phyloP scores from a whole-genome alignment of 23 tunicate species.

The Corella eumyota region DNA sequence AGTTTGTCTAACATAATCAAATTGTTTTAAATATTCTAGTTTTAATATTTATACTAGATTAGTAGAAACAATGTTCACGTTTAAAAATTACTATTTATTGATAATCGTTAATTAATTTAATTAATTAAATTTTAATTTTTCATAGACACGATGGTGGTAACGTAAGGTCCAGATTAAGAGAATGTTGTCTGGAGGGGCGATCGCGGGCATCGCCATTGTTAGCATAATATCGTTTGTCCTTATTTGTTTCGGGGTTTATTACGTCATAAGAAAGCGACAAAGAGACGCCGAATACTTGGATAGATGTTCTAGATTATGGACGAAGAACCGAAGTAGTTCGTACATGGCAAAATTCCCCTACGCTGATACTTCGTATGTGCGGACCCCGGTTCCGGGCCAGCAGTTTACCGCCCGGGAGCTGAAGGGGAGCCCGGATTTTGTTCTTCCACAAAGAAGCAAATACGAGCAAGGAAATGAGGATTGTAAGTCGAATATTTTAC shows the following conservation, averaged over 20 bases:
- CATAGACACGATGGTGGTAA: no score
- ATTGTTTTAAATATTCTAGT: no score
- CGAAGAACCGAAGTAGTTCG: slow-evolving; percentile 27
- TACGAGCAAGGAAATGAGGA: slow-evolving; percentile 1
- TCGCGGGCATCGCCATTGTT: slow-evolving; percentile 68
- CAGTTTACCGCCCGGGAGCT: slow-evolving; percentile 62
- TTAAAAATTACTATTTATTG: no score
- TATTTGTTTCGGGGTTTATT: slow-evolving; percentile 16
- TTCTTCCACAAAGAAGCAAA: slow-evolving; percentile 20
- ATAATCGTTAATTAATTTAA: no score
- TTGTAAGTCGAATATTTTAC: no score
- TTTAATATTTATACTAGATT: no score
- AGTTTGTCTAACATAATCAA: no score
- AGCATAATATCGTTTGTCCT: slow-evolving; percentile 17
- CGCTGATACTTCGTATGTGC: slow-evolving; percentile 40
- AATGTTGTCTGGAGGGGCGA: slow-evolving; percentile 35
- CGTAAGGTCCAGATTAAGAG: no score
- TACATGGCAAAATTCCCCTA: slow-evolving; percentile 55
- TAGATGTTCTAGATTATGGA: slow-evolving; percentile 35
- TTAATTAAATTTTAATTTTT: no score
- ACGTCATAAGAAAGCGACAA: slow-evolving; percentile 35
- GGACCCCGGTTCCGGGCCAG: slow-evolving; percentile 66
- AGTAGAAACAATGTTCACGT: no score
- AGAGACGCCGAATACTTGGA: slow-evolving; percentile 46
- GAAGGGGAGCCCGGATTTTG: slow-evolving; percentile 17